These are phyloP conservation scores for Argyrosomus japonicus DNA, from an alignment of 2,113 vertebrate genomes.

Conservation along the genomic window DNA sequence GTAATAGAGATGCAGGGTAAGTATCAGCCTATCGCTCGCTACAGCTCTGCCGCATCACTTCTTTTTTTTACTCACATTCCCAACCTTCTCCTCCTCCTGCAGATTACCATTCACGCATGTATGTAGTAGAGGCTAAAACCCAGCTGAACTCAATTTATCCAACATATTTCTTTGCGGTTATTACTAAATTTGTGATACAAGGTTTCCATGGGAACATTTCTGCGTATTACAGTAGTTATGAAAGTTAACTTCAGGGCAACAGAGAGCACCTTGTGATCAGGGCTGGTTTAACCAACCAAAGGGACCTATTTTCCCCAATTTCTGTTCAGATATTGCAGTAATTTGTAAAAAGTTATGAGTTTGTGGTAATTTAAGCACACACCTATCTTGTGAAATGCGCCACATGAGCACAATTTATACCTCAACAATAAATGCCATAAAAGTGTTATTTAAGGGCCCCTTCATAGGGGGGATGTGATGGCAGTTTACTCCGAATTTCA, in stretches of 20 bases:
- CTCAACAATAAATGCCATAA: too few relatives aligned
- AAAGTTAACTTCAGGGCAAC: neutral
- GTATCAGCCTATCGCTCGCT: conserved; percentile 67
- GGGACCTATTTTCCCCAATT: neutral
- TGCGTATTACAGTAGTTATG: neutral
- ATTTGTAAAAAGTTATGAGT: neutral
- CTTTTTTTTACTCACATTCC: neutral
- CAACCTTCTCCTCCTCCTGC: conserved; percentile 9
- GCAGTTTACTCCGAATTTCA: too few relatives aligned
- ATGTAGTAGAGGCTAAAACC: neutral
- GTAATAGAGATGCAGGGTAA: conserved; percentile 85
- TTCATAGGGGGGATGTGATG: too few relatives aligned
- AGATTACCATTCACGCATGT: neutral
- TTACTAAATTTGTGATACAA: neutral
- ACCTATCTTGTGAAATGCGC: conserved; percentile 1
- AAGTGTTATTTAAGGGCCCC: too few relatives aligned
- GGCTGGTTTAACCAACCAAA: neutral
- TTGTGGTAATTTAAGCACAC: neutral
- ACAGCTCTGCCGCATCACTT: conserved; percentile 26
- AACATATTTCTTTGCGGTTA: neutral
- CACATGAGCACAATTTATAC: neutral
- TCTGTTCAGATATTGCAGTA: neutral
- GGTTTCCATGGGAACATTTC: neutral
- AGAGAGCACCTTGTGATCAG: neutral
- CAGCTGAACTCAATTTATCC: neutral